phyloP scores from a whole-genome alignment of 2,888 invertebrate species.

The Lasioglossum calceatum region DNA sequence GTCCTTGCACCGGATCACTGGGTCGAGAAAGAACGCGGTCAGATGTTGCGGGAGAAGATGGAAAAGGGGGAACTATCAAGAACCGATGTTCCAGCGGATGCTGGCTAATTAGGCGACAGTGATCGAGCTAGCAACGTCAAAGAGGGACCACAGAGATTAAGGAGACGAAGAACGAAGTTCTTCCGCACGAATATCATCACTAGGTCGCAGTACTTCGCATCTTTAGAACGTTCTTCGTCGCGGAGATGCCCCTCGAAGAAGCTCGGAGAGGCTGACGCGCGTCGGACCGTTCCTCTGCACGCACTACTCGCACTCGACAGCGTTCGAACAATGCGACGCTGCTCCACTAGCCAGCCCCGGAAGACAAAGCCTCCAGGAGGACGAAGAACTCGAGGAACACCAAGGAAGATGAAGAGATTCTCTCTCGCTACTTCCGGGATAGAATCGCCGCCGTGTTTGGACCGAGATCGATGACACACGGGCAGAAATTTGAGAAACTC shows the following conservation, averaged over 20 bases:
- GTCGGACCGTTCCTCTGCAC: slow-evolving; percentile 65
- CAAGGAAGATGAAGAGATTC: background rate
- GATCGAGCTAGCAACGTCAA: background rate
- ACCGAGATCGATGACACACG: slow-evolving; percentile 21
- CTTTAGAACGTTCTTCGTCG: background rate
- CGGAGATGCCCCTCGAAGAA: background rate
- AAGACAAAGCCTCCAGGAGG: background rate
- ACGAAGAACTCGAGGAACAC: background rate
- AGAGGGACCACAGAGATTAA: background rate
- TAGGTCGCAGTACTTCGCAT: background rate
- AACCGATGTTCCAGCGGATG: background rate
- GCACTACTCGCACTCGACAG: slow-evolving; percentile 66
- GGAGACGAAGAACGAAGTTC: background rate
- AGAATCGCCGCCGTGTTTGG: background rate
- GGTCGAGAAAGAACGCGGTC: slow-evolving; percentile 42
- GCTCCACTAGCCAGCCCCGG: slow-evolving; percentile 65
- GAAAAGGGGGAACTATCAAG: background rate
- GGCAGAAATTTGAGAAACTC: background rate
- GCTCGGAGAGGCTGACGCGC: background rate
- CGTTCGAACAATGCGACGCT: slow-evolving; percentile 78
- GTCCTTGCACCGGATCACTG: slow-evolving; percentile 92
- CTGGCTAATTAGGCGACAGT: background rate
- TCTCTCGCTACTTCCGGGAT: background rate
- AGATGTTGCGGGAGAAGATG: background rate
- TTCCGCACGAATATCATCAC: background rate